Evolutionary conservation across 2,113 vertebrate genomes (phyloP), one percentile per base, ranked within the genome.

Genomic region (Pomatostomus ruficeps): DNA sequence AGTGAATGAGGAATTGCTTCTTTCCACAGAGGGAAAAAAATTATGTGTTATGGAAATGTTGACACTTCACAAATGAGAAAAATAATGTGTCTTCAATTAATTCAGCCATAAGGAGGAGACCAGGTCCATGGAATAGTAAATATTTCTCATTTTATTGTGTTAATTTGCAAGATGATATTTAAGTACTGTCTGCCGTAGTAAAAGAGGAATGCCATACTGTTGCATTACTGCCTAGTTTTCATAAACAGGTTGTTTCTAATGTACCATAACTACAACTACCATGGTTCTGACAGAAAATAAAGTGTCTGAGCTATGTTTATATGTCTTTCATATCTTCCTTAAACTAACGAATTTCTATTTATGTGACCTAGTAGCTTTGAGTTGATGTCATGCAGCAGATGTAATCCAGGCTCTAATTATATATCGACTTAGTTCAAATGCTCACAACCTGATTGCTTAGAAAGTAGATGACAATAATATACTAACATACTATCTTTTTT

Each of bases 351-450:
- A 55, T 81, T 76, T 94, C 45, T 42, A 33, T 74, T 48, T 79
- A 36, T n/a, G 11, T 63, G 62, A 86, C 45, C 25, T 77, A 71
- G 26, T 57, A 75, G 22, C 79, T 91, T 85, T 12, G 14, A 10
- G 17, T 86, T 93, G 81, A 77, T 67, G 45, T 59, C 57, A 62
- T 19, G 33, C n/a, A 72, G 65, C 15, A 88, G 75, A 88, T 72
- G 21, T 45, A 88, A 93, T 62, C 38, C 55, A 65, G 71, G 33
- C 23, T 74, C 36, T 76, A 76, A 40, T 61, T 71, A 42, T 12
- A 16, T 48, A 54, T 85, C 91, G 58, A 77, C 58, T 79, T 79
- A 74, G 45, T 61, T 62, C 66, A 95, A 95, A 90, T 26, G 48
- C 46, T 84, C 38, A 59, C 24, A 79, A 70, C 28, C 54, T 88